phyloP scores from a whole-genome alignment of 2,888 invertebrate genomes.

The Andrena flavipes region DNA sequence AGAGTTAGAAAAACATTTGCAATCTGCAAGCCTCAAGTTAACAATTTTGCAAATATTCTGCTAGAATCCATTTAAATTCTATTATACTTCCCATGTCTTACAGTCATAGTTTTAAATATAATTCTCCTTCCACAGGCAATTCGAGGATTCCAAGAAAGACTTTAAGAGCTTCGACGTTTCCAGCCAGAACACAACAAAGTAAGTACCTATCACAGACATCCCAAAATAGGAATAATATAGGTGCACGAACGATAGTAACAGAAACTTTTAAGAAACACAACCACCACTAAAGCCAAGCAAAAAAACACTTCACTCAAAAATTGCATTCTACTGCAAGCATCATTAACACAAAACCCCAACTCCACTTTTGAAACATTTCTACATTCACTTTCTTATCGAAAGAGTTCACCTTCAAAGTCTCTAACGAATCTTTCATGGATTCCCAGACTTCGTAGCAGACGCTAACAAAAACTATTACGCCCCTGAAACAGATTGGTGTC shows the following conservation, averaged over 20 bases:
- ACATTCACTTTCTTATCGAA: not conserved
- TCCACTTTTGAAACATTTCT: too few relatives aligned
- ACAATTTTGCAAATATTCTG: too few relatives aligned
- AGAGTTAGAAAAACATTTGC: too few relatives aligned
- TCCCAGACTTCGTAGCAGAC: not conserved
- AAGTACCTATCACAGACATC: not conserved
- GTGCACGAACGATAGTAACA: too few relatives aligned
- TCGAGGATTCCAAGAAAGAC: not conserved
- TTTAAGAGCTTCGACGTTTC: not conserved
- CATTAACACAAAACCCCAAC: too few relatives aligned
- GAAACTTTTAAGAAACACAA: too few relatives aligned
- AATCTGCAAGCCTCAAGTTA: too few relatives aligned
- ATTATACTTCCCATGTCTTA: not conserved
- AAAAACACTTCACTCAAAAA: too few relatives aligned
- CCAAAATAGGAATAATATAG: not conserved
- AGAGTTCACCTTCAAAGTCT: too few relatives aligned
- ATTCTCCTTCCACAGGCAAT: conserved; percentile 12
- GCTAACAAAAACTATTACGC: not conserved
- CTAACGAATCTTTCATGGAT: not conserved
- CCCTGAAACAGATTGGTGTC: conserved; percentile 10
- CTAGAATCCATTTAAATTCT: not conserved
- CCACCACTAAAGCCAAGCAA: not conserved
- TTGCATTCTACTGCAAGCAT: not conserved
- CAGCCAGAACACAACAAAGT: not conserved
- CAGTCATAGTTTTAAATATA: not conserved